A percentile compares a stretch with the other conserved stretches of the same genome.
These are phyloP conservation scores for Heterochromis multidens DNA, from an alignment of 2,113 vertebrate genomes.

Conservation along the genomic window DNA sequence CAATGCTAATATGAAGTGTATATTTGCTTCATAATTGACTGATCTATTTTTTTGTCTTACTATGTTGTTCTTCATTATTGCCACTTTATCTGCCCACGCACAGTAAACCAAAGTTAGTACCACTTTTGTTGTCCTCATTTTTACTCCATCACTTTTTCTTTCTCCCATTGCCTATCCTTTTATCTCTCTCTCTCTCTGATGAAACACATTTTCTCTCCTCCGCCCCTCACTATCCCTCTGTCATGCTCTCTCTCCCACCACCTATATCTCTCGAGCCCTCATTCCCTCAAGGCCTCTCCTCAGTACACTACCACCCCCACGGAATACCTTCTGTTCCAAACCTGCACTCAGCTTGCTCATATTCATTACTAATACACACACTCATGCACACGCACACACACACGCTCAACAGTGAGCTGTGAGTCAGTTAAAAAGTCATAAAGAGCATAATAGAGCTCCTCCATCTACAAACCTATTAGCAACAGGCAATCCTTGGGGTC, in stretches of 20 bases:
- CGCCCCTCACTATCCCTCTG: not conserved
- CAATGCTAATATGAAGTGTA: not conserved
- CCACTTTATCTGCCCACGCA: constrained; percentile 18
- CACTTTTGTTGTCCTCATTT: constrained; percentile 20
- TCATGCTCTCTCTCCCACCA: constrained; percentile 10
- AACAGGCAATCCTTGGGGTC: constrained; percentile 17
- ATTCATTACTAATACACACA: constrained; percentile 1
- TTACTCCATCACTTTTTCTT: not conserved
- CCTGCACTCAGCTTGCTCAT: constrained; percentile 4
- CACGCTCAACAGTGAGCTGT: constrained; percentile 31
- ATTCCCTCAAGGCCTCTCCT: constrained; percentile 20
- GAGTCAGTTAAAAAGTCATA: constrained; percentile 62
- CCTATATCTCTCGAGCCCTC: not conserved
- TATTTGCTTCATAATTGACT: constrained; percentile 11
- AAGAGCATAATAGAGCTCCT: constrained; percentile 51
- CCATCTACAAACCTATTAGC: constrained; percentile 53
- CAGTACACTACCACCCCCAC: not conserved
- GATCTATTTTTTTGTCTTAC: not conserved
- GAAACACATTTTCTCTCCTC: not conserved
- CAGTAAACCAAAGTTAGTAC: constrained; percentile 16
- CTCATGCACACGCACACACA: not conserved
- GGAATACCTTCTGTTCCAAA: constrained; percentile 34
- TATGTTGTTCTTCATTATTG: constrained; percentile 18
- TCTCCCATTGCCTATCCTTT: not conserved
- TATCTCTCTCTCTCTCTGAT: constrained; percentile 2